These are phyloP conservation scores for Epinephelus fuscoguttatus DNA, from an alignment of 2,113 vertebrate species.

Conservation along the genomic window DNA sequence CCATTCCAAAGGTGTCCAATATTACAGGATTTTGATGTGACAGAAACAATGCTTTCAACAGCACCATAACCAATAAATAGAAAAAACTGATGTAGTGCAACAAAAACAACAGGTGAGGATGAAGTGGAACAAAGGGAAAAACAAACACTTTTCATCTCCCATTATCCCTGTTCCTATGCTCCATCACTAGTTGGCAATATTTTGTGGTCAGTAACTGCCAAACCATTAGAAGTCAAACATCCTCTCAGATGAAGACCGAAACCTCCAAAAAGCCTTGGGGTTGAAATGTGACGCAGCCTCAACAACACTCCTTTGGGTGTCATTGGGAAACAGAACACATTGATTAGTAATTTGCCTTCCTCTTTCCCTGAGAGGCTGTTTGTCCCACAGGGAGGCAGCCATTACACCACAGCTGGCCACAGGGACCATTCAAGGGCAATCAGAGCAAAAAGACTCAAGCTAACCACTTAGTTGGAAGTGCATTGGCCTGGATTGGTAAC, in stretches of 20 bases:
- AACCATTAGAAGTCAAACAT: slow-evolving; percentile 54
- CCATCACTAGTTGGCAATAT: slow-evolving; percentile 13
- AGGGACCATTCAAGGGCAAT: slow-evolving; percentile 73
- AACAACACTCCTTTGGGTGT: slow-evolving; percentile 59
- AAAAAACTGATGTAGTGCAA: background rate
- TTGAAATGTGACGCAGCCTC: slow-evolving; percentile 61
- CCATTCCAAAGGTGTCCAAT: background rate
- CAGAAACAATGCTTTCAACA: background rate
- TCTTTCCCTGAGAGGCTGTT: slow-evolving; percentile 65
- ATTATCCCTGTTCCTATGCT: background rate
- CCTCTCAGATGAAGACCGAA: slow-evolving; percentile 40
- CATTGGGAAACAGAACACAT: slow-evolving; percentile 63
- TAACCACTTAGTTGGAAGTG: slow-evolving; percentile 61
- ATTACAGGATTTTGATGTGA: background rate
- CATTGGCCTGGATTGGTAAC: slow-evolving; percentile 31
- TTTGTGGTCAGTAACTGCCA: slow-evolving; percentile 41
- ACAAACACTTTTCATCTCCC: background rate
- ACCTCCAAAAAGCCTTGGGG: slow-evolving; percentile 38
- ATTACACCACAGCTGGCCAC: slow-evolving; percentile 66
- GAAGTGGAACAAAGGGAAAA: background rate
- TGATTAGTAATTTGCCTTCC: slow-evolving; percentile 73
- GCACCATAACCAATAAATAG: background rate
- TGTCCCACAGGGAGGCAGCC: slow-evolving; percentile 62
- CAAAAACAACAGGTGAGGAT: background rate
- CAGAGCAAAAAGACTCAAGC: slow-evolving; percentile 60